phyloP scores from a whole-genome alignment of 64 coral and sea anemone species.

The Pocillopora verrucosa region DNA sequence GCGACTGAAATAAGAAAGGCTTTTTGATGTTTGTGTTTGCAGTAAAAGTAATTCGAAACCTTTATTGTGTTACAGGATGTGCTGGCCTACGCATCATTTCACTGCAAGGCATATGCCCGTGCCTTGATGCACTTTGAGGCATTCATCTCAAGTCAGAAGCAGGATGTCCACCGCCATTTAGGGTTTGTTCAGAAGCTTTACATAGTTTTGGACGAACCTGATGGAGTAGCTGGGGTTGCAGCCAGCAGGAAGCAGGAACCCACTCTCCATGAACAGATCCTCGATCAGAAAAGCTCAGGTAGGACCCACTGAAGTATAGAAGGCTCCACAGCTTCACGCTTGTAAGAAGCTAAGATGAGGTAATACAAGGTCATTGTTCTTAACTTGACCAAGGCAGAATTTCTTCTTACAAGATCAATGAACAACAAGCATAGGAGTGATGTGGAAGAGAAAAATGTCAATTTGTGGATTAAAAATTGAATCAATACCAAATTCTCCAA shows the following conservation, averaged over 20 bases:
- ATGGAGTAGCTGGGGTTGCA: constrained; percentile 92
- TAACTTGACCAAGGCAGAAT: too few species aligned
- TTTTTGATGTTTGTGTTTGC: too few species aligned
- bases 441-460: too few species aligned
- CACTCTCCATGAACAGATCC: constrained; percentile 86
- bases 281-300: constrained; percentile 94
- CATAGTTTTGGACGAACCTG: constrained; percentile 87
- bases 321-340: not conserved
- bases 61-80: constrained; percentile 56
- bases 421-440: too few species aligned
- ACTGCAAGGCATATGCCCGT: constrained; percentile 96
- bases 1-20: too few species aligned
- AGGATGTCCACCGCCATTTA: constrained; percentile 80
- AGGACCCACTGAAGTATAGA: not conserved
- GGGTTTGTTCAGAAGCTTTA: constrained; percentile 91
- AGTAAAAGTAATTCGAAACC: too few species aligned
- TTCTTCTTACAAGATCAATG: not conserved
- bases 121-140: constrained; percentile 98
- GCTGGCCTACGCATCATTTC: constrained; percentile 82
- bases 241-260: constrained; percentile 79
- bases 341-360: too few species aligned
- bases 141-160: constrained; percentile 69
- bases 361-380: too few species aligned
- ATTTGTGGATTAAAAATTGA: too few species aligned
- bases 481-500: too few species aligned